A percentile compares a stretch with the other conserved stretches of the same genome.
Conservation (phyloP, 2,888 invertebrate genomes). For the Xestia sexstrigata region DNA sequence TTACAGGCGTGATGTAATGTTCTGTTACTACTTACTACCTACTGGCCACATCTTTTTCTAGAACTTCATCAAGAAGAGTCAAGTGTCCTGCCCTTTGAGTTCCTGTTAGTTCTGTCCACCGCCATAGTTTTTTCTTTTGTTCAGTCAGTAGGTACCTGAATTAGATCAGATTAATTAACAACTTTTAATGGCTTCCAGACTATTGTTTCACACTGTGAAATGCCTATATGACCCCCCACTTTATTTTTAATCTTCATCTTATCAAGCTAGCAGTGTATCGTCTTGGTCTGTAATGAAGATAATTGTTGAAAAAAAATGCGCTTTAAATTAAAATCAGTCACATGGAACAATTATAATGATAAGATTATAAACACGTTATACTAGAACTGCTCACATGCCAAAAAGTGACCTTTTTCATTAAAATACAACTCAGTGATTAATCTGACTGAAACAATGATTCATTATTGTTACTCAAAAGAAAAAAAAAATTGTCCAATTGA, state of each 20-base stretch:
- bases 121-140: not conserved
- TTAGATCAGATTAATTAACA: not conserved
- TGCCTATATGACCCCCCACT: slow-evolving; percentile 1
- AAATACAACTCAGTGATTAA: not conserved
- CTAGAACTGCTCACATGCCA: slow-evolving; percentile 3
- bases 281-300: slow-evolving; percentile 24
- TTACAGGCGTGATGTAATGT: not conserved
- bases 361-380: slow-evolving; percentile 22
- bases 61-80: not conserved
- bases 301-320: slow-evolving; percentile 13
- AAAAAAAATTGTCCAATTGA: not conserved
- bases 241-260: slow-evolving; percentile 26
- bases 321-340: slow-evolving; percentile 36
- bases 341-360: slow-evolving; percentile 13
- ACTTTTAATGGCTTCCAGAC: not conserved
- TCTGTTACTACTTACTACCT: not conserved
- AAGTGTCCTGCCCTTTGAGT: not conserved
- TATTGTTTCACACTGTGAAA: too few relatives aligned
- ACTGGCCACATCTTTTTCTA: too few relatives aligned
- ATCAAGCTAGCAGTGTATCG: slow-evolving; percentile 25
- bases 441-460: not conserved
- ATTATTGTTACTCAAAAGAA: not conserved
- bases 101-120: not conserved
- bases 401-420: not conserved
- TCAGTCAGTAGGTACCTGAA: not conserved